Base-by-base conservation (phyloP, 2,797 vertebrate species). In the Pogonophryne albipinna region DNA sequence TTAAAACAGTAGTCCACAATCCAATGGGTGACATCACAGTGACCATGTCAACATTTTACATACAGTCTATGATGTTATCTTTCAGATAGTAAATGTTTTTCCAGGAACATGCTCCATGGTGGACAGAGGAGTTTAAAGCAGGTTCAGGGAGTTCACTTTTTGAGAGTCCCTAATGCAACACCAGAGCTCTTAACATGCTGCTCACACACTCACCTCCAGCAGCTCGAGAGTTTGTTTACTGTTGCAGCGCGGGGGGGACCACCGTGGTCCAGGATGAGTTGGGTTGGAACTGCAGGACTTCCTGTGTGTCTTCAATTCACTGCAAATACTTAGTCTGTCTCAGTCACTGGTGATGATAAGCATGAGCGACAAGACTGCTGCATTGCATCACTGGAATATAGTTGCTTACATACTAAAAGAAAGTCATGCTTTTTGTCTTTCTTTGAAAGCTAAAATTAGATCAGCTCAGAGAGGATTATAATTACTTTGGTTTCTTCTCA, bases 391-490 rank as follows among this genome's bases (percentile, higher is more conserved):
- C 66, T 50, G 49, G 23, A 71, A 73, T 60, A 44, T 31, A 56
- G 64, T 57, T 65, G 13, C 58, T 67, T 38, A 63, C 64, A 79
- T 66, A 67, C 63, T 65, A 46, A 84, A 80, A 85, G 49, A 27
- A 27, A 60, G 27, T 66, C 51, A 16, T 49, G 44, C 45, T 57
- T 77, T 83, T 72, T 70, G 38, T 72, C 60, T 78, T 53, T 44
- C 42, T 74, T 59, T 41, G 38, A 71, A 50, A 59, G 46, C 75
- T 74, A 74, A 78, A 82, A 76, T 83, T 76, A 80, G 80, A 85
- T 73, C 47, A 53, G 10, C 49, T 55, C 51, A 44, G 20, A 57
- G 46, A 62, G 42, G 41, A 31, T 27, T 27, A 27, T 66, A 50
- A 16, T 20, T 42, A 46, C 56, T 31, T 63, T 19, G 74, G 42